Evolutionary conservation across 2,113 vertebrate genomes (phyloP).

Genomic region (Sceloporus undulatus): DNA sequence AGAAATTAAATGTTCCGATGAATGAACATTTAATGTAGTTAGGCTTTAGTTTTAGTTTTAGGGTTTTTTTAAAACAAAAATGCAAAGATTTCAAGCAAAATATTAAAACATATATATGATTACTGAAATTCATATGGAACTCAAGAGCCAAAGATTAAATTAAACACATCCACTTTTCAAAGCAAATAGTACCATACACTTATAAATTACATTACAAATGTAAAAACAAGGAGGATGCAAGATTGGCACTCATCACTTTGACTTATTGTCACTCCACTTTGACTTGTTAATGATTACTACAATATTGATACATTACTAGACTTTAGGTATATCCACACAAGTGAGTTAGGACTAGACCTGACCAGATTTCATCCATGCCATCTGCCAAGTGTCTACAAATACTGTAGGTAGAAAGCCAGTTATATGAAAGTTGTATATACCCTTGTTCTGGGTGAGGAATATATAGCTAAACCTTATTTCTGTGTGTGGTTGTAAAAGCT

Average conservation of each 20-base stretch:
- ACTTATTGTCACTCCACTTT: background rate
- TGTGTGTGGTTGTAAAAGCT: too few species aligned
- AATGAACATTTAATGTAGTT: constrained; percentile 25
- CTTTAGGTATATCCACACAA: background rate
- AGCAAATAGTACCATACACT: background rate
- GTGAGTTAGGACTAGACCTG: background rate
- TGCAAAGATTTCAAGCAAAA: background rate
- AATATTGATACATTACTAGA: background rate
- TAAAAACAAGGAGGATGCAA: background rate
- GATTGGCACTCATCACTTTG: background rate
- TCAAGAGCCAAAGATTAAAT: background rate
- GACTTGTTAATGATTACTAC: background rate
- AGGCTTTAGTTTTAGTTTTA: background rate
- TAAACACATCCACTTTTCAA: background rate
- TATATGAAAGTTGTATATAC: background rate
- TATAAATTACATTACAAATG: background rate
- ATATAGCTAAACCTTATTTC: background rate
- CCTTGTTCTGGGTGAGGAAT: background rate
- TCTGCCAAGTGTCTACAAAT: background rate
- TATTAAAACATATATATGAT: background rate
- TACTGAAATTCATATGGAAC: background rate
- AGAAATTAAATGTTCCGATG: constrained; percentile 1
- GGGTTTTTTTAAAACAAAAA: background rate
- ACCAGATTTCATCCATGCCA: background rate
- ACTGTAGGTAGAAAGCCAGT: background rate